Conservation (phyloP, 2,797 vertebrate species). For the Ptychobarbus kaznakovi region DNA sequence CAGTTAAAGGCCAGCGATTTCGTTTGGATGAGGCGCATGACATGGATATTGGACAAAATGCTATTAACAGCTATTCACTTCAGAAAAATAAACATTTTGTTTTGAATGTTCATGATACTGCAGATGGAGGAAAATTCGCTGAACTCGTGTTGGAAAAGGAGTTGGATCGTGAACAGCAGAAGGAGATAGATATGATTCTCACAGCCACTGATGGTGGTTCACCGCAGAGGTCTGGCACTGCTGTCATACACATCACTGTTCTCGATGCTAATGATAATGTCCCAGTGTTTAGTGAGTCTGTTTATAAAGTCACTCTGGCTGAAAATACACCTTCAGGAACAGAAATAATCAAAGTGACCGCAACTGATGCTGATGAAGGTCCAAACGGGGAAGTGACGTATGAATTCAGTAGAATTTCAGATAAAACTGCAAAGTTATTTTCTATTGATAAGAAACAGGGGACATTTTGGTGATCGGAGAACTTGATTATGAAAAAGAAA, state of each 20-base stretch:
- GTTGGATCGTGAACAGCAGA: slow-evolving; percentile 62
- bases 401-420: slow-evolving; percentile 62
- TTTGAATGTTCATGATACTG: slow-evolving; percentile 60
- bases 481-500: slow-evolving; percentile 70
- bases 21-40: slow-evolving; percentile 72
- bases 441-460: slow-evolving; percentile 62
- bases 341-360: slow-evolving; percentile 67
- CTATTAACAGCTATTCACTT: slow-evolving; percentile 70
- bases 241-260: slow-evolving; percentile 62
- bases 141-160: slow-evolving; percentile 66
- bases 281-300: slow-evolving; percentile 59
- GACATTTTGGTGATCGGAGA: slow-evolving; percentile 58
- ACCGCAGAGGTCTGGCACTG: slow-evolving; percentile 65
- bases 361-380: slow-evolving; percentile 72
- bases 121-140: slow-evolving; percentile 60
- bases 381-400: slow-evolving; percentile 66
- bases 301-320: slow-evolving; percentile 65
- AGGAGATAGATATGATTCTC: slow-evolving; percentile 58
- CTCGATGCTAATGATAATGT: slow-evolving; percentile 66
- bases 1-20: slow-evolving; percentile 61
- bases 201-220: slow-evolving; percentile 69
- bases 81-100: slow-evolving; percentile 64
- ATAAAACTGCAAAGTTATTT: slow-evolving; percentile 60
- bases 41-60: slow-evolving; percentile 68
- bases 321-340: slow-evolving; percentile 69